A percentile compares a stretch with the other conserved stretches of the same genome.
Conservation (phyloP, 2,113 vertebrate genomes). For the Corythoichthys intestinalis region DNA sequence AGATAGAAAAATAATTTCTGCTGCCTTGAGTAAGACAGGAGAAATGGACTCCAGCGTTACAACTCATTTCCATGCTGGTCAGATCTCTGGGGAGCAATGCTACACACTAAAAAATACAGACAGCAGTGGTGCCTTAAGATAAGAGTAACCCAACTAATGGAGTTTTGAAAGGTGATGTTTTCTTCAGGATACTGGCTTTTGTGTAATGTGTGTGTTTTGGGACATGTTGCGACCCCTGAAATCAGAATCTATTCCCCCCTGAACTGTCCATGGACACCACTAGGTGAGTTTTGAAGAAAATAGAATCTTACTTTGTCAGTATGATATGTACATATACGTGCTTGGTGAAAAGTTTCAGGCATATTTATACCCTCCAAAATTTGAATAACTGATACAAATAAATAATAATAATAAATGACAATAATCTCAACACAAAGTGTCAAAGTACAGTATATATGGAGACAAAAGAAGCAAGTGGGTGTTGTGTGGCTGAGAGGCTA, state of each 20-base stretch:
- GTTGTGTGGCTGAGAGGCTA: conserved; percentile 35
- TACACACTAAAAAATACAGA: conserved; percentile 6
- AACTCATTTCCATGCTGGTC: neutral
- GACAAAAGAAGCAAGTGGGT: conserved; percentile 36
- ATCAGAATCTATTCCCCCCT: no score
- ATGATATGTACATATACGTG: no score
- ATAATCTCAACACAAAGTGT: neutral
- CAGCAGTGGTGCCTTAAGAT: neutral
- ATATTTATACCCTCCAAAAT: neutral
- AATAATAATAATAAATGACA: neutral
- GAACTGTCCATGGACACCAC: no score
- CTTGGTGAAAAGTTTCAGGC: neutral
- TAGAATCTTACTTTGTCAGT: no score
- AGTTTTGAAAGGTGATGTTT: no score
- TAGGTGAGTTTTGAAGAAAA: no score
- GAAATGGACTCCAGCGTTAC: conserved; percentile 11
- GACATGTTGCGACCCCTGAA: no score
- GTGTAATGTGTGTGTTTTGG: no score
- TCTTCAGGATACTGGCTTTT: no score
- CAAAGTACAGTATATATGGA: conserved; percentile 9
- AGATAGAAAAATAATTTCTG: conserved; percentile 22
- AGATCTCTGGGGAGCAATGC: conserved; percentile 17
- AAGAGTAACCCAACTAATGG: no score
- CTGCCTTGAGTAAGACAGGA: conserved; percentile 27
- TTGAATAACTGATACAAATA: neutral